Conservation (phyloP, 2,888 invertebrate genomes). For the Andrena flavipes region DNA sequence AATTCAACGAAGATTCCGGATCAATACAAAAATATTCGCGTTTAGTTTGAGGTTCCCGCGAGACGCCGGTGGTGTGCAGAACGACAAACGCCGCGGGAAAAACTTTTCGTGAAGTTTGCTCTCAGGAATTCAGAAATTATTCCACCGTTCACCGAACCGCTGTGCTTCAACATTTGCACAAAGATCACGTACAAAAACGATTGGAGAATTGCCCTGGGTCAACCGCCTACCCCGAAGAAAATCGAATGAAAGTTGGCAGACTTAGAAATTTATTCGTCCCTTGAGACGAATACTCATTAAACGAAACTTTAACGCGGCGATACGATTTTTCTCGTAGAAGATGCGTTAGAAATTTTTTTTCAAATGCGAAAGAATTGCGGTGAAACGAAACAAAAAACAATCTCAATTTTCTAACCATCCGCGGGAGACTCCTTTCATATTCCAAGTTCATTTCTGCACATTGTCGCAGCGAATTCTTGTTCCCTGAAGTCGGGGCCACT, state of each 20-base stretch:
- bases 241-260: constrained; percentile 13
- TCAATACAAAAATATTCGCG: constrained; percentile 1
- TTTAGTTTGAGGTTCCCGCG: constrained; percentile 1
- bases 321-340: background rate
- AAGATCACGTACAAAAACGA: constrained; percentile 53
- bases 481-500: constrained; percentile 9
- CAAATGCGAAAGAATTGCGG: background rate
- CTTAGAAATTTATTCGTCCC: constrained; percentile 32
- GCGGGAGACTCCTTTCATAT: background rate
- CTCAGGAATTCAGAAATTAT: constrained; percentile 51
- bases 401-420: background rate
- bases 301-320: background rate
- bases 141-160: constrained; percentile 26
- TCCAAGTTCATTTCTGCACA: background rate
- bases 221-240: constrained; percentile 10
- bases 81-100: constrained; percentile 22
- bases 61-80: constrained; percentile 2
- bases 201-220: constrained; percentile 31
- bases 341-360: background rate
- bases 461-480: constrained; percentile 8
- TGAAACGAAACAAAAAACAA: background rate
- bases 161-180: constrained; percentile 39
- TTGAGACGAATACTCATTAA: constrained; percentile 10
- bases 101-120: constrained; percentile 27
- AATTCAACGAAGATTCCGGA: background rate